Conservation (phyloP, 2,888 invertebrate genomes). For the Ametastegia equiseti region DNA sequence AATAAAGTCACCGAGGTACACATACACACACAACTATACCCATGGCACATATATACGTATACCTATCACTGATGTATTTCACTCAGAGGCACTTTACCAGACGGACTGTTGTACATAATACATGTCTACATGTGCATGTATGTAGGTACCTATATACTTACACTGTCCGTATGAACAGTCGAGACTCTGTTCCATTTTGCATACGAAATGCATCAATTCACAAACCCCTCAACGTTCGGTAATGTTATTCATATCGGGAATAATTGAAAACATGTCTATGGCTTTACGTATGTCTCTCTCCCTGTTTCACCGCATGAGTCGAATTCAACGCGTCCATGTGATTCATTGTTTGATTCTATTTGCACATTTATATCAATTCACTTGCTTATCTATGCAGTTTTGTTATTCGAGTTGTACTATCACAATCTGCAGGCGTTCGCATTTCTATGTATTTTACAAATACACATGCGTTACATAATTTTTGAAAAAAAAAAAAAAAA, state of each 20-base stretch:
- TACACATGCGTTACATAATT: no score
- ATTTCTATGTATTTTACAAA: no score
- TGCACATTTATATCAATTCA: background rate
- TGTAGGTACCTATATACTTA: no score
- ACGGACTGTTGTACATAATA: no score
- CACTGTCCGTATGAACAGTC: background rate
- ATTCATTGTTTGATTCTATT: background rate
- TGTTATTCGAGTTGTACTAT: background rate
- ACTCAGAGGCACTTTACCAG: background rate
- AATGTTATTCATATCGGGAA: conserved; percentile 66
- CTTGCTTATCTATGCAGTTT: background rate
- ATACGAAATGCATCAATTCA: conserved; percentile 73
- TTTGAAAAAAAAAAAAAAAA: no score
- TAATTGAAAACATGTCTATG: conserved; percentile 64
- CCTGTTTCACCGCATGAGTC: background rate
- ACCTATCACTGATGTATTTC: no score
- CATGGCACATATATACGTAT: no score
- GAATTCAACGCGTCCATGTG: background rate
- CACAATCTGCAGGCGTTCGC: no score
- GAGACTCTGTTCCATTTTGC: conserved; percentile 66
- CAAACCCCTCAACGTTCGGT: conserved; percentile 57
- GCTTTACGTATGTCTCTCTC: background rate
- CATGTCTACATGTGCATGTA: no score
- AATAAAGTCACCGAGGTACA: conserved; percentile 39
- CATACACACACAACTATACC: background rate